Base-by-base conservation (phyloP, 2,888 invertebrate genomes). In the Dione juno region DNA sequence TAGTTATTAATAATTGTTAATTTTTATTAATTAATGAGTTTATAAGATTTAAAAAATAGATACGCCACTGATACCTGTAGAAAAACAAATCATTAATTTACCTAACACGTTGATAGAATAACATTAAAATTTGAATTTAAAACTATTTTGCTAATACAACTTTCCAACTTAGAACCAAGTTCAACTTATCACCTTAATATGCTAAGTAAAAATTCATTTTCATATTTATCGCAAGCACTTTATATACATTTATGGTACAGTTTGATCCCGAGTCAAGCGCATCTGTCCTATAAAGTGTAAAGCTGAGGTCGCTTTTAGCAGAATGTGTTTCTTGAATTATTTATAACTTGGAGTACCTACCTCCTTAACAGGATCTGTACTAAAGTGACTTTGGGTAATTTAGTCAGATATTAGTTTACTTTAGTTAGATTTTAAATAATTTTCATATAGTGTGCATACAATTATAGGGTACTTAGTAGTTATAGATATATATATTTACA, bases 191-290 rank as follows among this genome's bases (percentile, higher is more conserved):
- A n/a, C 28, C n/a, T 16, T 45, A 61, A 28, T 45, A 45, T 61
- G 35, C 35, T 16, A 61, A 61, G 61, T 61, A 45, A 61, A 61
- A 45, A 61, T 61, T 61, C 28, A 61, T 28, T 64, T 64, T 50
- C 48, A 50, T 64, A 64, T 50, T 50, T 64, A 50, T 50, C 37
- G 64, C 50, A 50, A 16, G 16, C 50, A 35, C 61, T 61, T 48
- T 64, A 37, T 50, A 40, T 40, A 64, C 54, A 64, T 48, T 70
- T 66, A 71, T 65, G 70, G 59, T 59, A 71, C 71, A 69, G 69
- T 67, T 74, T 71, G 73, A 69, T 73, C 73, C 70, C 73, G 53
- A 74, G 73, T 73, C 74, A 74, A 74, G 71, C 21, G 59, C 67
- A 54, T 65, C 52, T 50, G 45, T 52, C 57, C 61, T 45, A 61